Evolutionary conservation across 2,113 vertebrate species (phyloP).

Genomic region (Alectura lathami): DNA sequence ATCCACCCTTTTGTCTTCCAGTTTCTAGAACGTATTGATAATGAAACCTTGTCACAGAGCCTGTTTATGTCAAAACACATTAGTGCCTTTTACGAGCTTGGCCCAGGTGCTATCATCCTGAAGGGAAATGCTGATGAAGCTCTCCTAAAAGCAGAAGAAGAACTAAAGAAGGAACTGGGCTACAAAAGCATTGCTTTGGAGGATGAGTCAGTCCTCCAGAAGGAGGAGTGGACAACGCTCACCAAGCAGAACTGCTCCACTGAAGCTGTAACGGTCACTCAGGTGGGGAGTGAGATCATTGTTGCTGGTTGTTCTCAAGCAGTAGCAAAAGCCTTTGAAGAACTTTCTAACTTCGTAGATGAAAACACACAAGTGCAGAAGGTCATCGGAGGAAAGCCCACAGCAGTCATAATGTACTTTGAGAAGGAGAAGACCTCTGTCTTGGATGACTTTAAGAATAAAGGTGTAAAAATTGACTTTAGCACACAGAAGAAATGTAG

Average conservation of each 20-base stretch:
- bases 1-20: conserved; percentile 69
- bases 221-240: conserved; percentile 75
- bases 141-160: conserved; percentile 75
- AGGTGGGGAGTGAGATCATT: conserved; percentile 58
- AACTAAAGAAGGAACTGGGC: conserved; percentile 69
- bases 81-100: conserved; percentile 75
- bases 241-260: conserved; percentile 25
- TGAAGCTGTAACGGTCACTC: conserved; percentile 58
- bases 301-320: conserved; percentile 75
- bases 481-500: neutral
- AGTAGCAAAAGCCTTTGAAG: conserved; percentile 52
- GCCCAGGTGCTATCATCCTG: conserved; percentile 58
- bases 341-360: conserved; percentile 76
- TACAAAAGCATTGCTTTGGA: conserved; percentile 71
- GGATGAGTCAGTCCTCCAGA: conserved; percentile 72
- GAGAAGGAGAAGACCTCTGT: conserved; percentile 2
- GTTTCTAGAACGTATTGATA: conserved; percentile 75
- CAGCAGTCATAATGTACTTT: conserved; percentile 75
- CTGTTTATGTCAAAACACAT: conserved; percentile 80
- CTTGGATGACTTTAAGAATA: conserved; percentile 32
- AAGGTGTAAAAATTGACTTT: conserved; percentile 69
- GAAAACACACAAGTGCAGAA: conserved; percentile 74
- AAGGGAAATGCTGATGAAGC: conserved; percentile 47
- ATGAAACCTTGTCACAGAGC: conserved; percentile 73
- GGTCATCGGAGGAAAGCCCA: conserved; percentile 51